Evolutionary conservation across 2,797 vertebrate genomes (phyloP), one percentile per base, ranked within the genome.

Genomic region (Gobionotothen gibberifrons): DNA sequence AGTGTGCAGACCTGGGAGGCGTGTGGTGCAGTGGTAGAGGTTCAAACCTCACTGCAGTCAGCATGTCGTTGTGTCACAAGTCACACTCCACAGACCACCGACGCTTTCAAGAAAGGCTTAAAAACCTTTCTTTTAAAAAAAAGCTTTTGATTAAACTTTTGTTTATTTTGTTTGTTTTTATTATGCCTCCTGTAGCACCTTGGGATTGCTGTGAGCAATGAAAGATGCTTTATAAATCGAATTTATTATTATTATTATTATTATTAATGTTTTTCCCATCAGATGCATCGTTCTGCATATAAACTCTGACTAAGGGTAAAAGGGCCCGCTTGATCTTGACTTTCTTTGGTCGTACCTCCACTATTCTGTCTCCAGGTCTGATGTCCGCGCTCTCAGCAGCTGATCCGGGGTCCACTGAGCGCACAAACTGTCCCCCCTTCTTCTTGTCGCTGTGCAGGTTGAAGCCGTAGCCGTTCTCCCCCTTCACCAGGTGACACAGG

Each of bases 391-490:
- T 88, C 72, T 96, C 93, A 0, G 98, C 97, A 0, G 97, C 94
- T 0, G 97, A 98, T 52, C 93, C 91, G 0, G 94, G 94, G 64
- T 98, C 98, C 42, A 99, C 97, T 0, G 95, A 96, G 42, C 97
- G 97, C 76, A 99, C 95, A 83, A 96, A 98, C 90, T 99, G 98
- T 2, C 97, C 97, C 0, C 85, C 88, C 49, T 94, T 94, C 0
- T 92, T 93, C 84, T 97, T 99, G 74, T 97, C 93, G 0, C 95
- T 98, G 93, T 98, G 97, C 78, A 99, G 93, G 91, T 99, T 98
- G 90, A 99, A 99, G 57, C 98, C 97, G 0, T 97, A 99, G 79
- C 97, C 97, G 0, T 72, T 90, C 75, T 96, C 92, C 3, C 93
- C 94, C 74, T 95, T 96, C 73, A 92, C 84, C 78, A 99, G 91